Percentiles rank a stretch among this genome's conserved stretches.
Evolutionary conservation across 2,113 vertebrate species (phyloP).

Genomic region (Amazona guildingii): DNA sequence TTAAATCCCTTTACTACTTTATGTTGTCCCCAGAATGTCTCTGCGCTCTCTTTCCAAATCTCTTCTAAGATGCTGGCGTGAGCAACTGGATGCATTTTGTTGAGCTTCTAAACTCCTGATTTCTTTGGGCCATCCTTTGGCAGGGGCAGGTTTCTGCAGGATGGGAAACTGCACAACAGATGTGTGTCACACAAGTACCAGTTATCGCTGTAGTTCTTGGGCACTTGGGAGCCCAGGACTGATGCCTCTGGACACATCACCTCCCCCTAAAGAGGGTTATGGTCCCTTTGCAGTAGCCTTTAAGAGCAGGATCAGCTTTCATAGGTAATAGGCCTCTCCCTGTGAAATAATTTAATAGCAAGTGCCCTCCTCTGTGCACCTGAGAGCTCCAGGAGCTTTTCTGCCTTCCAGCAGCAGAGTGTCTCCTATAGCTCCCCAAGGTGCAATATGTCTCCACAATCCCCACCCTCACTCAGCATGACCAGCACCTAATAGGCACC

Average conservation of each 20-base stretch:
- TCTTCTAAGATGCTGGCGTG: not conserved
- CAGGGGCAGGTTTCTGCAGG: not conserved
- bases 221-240: not conserved
- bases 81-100: not conserved
- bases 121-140: not conserved
- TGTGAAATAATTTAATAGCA: conserved; percentile 14
- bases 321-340: not conserved
- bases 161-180: not conserved
- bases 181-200: rapidly evolving
- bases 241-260: not conserved
- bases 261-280: not conserved
- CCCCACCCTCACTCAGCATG: not conserved
- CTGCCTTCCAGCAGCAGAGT: conserved; percentile 6
- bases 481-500: conserved; percentile 25
- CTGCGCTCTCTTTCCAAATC: not conserved
- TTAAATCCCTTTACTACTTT: not conserved
- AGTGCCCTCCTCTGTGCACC: not conserved
- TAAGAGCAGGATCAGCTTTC: not conserved
- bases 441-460: not conserved
- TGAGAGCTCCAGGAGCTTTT: conserved; percentile 29
- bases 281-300: not conserved
- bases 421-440: not conserved
- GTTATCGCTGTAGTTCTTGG: not conserved
- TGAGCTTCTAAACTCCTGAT: not conserved
- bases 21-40: rapidly evolving